Percentiles rank a stretch among this genome's conserved stretches.
These are phyloP conservation scores for Varanus salvator DNA, from an alignment of 2,113 vertebrate genomes.

Conservation along the genomic window DNA sequence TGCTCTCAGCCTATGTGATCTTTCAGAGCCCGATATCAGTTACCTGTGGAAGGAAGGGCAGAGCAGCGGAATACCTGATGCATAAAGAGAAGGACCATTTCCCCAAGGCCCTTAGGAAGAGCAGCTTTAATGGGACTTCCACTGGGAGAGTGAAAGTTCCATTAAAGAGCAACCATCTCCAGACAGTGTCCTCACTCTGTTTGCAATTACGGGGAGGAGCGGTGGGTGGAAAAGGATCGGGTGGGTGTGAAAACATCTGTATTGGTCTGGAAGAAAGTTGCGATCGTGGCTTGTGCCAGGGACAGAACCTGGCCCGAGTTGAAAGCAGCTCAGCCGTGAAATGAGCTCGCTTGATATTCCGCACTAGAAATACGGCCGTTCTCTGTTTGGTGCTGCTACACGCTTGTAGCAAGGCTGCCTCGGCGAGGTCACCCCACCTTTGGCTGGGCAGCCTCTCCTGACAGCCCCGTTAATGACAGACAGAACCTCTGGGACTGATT, in stretches of 20 bases:
- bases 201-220: slow-evolving; percentile 55
- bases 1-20: background rate
- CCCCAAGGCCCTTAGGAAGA: background rate
- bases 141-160: background rate
- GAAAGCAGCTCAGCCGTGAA: slow-evolving; percentile 54
- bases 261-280: slow-evolving; percentile 63
- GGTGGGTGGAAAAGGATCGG: background rate
- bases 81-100: background rate
- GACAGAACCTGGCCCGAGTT: slow-evolving; percentile 36
- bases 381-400: slow-evolving; percentile 21
- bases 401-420: rapidly evolving
- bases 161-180: slow-evolving; percentile 33
- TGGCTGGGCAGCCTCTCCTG: background rate
- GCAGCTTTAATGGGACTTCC: background rate
- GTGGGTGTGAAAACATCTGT: slow-evolving; percentile 73
- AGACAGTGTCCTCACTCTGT: slow-evolving; percentile 33
- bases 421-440: background rate
- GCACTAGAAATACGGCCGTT: background rate
- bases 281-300: slow-evolving; percentile 15
- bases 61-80: too few species aligned
- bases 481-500: background rate
- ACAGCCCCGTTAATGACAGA: background rate
- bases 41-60: background rate
- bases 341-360: slow-evolving; percentile 13
- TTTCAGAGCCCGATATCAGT: background rate